Evolutionary conservation across 2,797 vertebrate genomes (phyloP), one percentile per base, ranked within the genome.

Genomic region (Aulostomus chinensis): DNA sequence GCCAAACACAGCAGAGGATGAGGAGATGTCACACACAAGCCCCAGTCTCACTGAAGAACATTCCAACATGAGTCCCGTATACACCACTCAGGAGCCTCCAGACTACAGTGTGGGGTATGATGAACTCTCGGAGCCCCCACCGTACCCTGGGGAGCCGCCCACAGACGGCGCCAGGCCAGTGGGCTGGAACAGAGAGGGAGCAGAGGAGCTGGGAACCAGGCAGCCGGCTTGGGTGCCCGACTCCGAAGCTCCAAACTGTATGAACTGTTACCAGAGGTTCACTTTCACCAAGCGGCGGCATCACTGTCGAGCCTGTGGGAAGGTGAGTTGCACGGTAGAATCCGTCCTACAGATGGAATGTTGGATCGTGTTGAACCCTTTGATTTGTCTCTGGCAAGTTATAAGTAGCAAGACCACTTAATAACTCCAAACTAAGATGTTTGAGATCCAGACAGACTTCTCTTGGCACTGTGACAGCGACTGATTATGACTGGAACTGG

Each of bases 271-370:
- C 51, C 92, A 91, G 66, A 95, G 83, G 82, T 99, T 99, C 84
- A 98, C 95, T 0, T 98, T 99, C 73, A 99, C 95, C 13, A 97
- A 90, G 87, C 89, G 97, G 15, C 79, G 97, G 39, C 97, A 99
- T 60, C 97, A 99, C 78, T 99, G 97, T 77, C 91, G 97, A 70
- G 96, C 97, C 2, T 99, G 97, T 12, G 97, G 96, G 38, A 97
- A 98, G 90, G 97, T 98, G 84, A 80, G 90, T 76, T n/a, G n/a
- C n/a, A n/a, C n/a, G n/a, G n/a, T n/a, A n/a, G n/a, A n/a, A n/a
- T n/a, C n/a, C n/a, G n/a, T n/a, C n/a, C n/a, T n/a, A n/a, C n/a
- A n/a, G n/a, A n/a, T n/a, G n/a, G n/a, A n/a, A n/a, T n/a, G n/a
- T n/a, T n/a, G n/a, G n/a, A n/a, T n/a, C n/a, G n/a, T n/a, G n/a